These are phyloP conservation scores for Collichthys lucidus DNA, from an alignment of 2,113 vertebrate genomes.

Conservation along the genomic window DNA sequence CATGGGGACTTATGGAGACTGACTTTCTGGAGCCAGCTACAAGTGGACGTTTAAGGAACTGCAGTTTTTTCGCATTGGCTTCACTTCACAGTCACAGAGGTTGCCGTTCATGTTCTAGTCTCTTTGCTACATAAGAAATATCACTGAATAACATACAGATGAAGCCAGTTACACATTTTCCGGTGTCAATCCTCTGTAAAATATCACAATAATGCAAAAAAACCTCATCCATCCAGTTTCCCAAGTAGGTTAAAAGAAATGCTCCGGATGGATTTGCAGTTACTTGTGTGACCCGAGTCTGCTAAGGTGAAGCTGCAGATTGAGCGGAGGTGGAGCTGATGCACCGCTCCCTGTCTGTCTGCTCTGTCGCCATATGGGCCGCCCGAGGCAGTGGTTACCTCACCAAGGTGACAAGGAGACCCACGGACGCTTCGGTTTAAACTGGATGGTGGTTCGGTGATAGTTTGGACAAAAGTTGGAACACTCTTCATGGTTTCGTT, in stretches of 20 bases:
- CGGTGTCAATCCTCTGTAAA: neutral
- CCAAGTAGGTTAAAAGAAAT: slow-evolving; percentile 51
- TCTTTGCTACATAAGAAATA: neutral
- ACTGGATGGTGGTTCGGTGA: slow-evolving; percentile 16
- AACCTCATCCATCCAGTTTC: neutral
- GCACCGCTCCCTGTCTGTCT: slow-evolving; percentile 44
- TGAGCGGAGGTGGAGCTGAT: slow-evolving; percentile 62
- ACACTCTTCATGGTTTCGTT: neutral
- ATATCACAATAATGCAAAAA: neutral
- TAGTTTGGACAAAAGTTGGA: slow-evolving; percentile 16
- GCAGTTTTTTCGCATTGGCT: no score
- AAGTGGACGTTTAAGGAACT: no score
- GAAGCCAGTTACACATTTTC: neutral
- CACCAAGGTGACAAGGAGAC: slow-evolving; percentile 67
- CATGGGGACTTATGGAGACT: no score
- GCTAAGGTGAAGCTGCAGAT: slow-evolving; percentile 61
- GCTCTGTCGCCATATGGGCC: slow-evolving; percentile 68
- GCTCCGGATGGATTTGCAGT: slow-evolving; percentile 32
- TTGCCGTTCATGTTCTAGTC: no score
- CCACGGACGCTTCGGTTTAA: slow-evolving; percentile 17
- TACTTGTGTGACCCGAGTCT: slow-evolving; percentile 39
- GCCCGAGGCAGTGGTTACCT: slow-evolving; percentile 65
- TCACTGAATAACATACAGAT: neutral
- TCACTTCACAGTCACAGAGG: no score
- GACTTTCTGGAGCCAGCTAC: no score